Percentiles rank a stretch among this genome's conserved stretches.
These are phyloP conservation scores for Odontocerum albicorne DNA, from an alignment of 2,888 invertebrate genomes.

Conservation along the genomic window DNA sequence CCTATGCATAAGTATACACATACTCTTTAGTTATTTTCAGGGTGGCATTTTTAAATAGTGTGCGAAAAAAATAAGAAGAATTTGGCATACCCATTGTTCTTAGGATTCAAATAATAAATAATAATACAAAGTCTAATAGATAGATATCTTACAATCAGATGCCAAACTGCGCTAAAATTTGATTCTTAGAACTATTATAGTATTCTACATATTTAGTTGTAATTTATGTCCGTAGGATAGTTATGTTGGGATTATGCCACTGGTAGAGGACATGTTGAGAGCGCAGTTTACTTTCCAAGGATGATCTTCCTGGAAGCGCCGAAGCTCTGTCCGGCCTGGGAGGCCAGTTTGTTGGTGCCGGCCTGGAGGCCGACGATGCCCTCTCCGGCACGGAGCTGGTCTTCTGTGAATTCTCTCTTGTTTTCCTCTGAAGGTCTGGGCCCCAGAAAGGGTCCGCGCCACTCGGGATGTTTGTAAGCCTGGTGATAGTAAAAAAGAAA, in stretches of 20 bases:
- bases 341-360: slow-evolving; percentile 82
- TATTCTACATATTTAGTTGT: no score
- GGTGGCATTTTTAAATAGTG: no score
- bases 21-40: no score
- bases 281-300: slow-evolving; percentile 73
- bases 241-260: background rate
- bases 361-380: slow-evolving; percentile 85
- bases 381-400: slow-evolving; percentile 81
- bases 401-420: slow-evolving; percentile 77
- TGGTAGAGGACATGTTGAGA: background rate
- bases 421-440: slow-evolving; percentile 87
- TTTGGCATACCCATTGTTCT: no score
- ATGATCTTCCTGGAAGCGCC: slow-evolving; percentile 83
- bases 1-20: no score
- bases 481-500: slow-evolving; percentile 42
- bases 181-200: no score
- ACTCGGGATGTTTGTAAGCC: slow-evolving; percentile 82
- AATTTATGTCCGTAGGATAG: no score
- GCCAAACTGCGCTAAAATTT: no score
- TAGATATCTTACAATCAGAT: no score
- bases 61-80: no score
- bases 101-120: no score
- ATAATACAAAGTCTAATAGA: no score
- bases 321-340: slow-evolving; percentile 84
- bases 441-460: slow-evolving; percentile 79